These are phyloP conservation scores for Leptinotarsa haldemani DNA, from an alignment of 2,888 invertebrate genomes.

Conservation along the genomic window DNA sequence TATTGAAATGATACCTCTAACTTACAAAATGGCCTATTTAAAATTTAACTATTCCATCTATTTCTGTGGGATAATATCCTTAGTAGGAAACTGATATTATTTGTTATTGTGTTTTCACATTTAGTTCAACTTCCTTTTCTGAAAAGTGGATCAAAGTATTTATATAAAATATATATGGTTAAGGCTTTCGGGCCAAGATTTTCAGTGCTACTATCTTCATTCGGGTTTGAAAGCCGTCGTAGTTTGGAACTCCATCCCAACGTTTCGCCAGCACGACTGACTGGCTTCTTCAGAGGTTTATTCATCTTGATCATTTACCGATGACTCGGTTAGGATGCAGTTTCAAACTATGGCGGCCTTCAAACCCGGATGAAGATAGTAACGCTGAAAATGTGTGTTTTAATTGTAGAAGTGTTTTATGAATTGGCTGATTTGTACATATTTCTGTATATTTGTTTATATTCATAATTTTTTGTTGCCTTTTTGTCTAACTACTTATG, in stretches of 20 bases:
- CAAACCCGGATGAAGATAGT: too few relatives aligned
- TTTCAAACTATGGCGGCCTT: too few relatives aligned
- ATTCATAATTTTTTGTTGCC: slow-evolving; percentile 40
- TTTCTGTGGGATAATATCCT: neutral
- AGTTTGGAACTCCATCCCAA: too few relatives aligned
- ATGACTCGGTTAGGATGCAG: too few relatives aligned
- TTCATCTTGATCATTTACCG: too few relatives aligned
- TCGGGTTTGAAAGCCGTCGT: too few relatives aligned
- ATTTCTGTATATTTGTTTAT: slow-evolving; percentile 45
- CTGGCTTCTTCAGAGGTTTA: too few relatives aligned
- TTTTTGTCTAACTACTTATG: slow-evolving; percentile 46
- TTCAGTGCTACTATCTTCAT: too few relatives aligned
- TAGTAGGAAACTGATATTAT: slow-evolving; percentile 11
- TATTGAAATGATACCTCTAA: neutral
- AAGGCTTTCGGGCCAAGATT: too few relatives aligned
- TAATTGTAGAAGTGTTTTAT: slow-evolving; percentile 30
- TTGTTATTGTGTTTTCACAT: neutral
- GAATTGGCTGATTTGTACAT: slow-evolving; percentile 41
- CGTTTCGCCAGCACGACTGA: too few relatives aligned
- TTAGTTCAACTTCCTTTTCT: slow-evolving; percentile 2
- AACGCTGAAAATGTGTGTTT: neutral
- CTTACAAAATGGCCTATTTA: neutral
- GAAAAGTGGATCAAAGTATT: slow-evolving; percentile 18
- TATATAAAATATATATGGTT: neutral
- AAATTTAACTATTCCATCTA: neutral